Conservation (phyloP, 2,113 vertebrate genomes). For the Hystrix cristata region DNA sequence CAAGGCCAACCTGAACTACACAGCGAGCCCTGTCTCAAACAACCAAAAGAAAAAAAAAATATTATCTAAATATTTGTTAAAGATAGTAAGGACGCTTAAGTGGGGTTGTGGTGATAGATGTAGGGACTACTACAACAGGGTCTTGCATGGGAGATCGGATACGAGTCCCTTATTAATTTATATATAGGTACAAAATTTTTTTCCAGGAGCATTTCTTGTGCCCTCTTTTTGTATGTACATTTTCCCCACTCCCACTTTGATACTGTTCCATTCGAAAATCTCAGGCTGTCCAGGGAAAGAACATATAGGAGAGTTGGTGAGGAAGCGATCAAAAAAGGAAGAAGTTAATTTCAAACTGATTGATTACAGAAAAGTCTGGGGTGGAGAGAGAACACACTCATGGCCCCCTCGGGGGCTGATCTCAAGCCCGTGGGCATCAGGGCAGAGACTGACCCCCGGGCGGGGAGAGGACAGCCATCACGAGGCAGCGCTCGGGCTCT, state of each 20-base stretch:
- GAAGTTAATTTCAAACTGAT: constrained; percentile 1
- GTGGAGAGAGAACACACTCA: neutral
- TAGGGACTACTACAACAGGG: neutral
- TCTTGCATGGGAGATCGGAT: neutral
- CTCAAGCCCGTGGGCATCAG: neutral
- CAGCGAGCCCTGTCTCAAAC: neutral
- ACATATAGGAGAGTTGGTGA: neutral
- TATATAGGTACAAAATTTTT: neutral
- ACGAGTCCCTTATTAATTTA: neutral
- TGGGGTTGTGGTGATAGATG: neutral
- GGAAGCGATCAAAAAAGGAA: neutral
- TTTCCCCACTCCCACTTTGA: neutral
- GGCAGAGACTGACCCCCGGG: neutral
- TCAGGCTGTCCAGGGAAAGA: neutral
- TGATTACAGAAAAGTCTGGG: neutral
- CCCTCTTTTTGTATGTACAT: neutral
- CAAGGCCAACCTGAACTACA: neutral
- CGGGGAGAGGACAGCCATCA: neutral
- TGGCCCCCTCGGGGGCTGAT: neutral
- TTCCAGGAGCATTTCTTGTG: neutral
- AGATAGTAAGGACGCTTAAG: neutral
- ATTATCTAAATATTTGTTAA: neutral
- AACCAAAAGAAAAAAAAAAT: neutral
- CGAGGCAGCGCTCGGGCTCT: no score
- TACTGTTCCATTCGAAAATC: neutral